Evolutionary conservation across 2,113 vertebrate species (phyloP).

Genomic region (Solea solea): DNA sequence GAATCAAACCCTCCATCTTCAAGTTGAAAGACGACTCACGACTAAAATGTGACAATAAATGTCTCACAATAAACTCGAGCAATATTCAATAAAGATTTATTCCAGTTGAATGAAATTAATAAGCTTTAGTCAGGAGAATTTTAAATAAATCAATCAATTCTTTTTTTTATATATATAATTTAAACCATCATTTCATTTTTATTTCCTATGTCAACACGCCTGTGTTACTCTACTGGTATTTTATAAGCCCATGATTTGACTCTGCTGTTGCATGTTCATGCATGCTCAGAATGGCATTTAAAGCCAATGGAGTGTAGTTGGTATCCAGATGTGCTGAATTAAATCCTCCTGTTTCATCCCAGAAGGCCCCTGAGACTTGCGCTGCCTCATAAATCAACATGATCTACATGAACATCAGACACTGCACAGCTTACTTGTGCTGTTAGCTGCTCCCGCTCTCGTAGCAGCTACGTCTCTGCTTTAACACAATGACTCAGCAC

Average conservation of each 20-base stretch:
- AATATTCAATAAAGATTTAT: no score
- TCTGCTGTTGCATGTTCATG: conserved; percentile 1
- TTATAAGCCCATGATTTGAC: background rate
- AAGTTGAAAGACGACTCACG: no score
- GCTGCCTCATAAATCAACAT: conserved; percentile 66
- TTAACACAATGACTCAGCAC: conserved; percentile 69
- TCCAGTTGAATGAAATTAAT: no score
- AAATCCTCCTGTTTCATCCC: conserved; percentile 64
- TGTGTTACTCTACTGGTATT: background rate
- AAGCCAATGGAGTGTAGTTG: conserved; percentile 27
- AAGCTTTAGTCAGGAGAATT: no score
- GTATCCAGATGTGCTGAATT: conserved; percentile 73
- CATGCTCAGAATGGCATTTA: conserved; percentile 8
- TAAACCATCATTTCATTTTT: background rate
- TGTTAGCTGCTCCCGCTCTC: conserved; percentile 37
- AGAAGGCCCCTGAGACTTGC: conserved; percentile 55
- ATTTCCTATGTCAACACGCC: background rate
- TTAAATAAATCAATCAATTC: background rate
- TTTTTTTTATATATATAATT: background rate
- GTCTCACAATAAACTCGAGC: no score
- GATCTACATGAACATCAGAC: conserved; percentile 54
- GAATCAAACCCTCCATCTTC: no score
- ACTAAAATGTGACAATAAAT: no score
- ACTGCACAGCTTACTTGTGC: conserved; percentile 27
- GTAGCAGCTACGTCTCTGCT: conserved; percentile 15